These are phyloP conservation scores for Synanceia verrucosa DNA, from an alignment of 2,797 vertebrate genomes.

Conservation along the genomic window DNA sequence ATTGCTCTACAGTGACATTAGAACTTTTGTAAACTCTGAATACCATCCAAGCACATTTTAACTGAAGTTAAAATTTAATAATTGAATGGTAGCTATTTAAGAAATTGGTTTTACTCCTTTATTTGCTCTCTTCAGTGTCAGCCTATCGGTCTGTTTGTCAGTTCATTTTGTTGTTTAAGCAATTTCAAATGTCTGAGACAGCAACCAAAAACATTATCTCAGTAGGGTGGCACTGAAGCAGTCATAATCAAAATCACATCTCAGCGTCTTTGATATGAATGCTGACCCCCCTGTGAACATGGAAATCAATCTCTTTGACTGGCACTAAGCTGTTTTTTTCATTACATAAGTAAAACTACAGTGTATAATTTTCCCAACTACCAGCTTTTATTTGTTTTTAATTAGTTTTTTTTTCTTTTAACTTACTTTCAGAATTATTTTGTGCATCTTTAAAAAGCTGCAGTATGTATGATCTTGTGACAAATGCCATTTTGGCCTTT, in stretches of 20 bases:
- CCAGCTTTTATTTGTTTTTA: slow-evolving; percentile 36
- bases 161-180: slow-evolving; percentile 69
- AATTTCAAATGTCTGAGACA: slow-evolving; percentile 69
- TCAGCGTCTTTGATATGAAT: slow-evolving; percentile 80
- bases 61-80: slow-evolving; percentile 32
- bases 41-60: slow-evolving; percentile 28
- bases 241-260: slow-evolving; percentile 84
- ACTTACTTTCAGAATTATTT: slow-evolving; percentile 27
- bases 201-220: slow-evolving; percentile 77
- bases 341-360: slow-evolving; percentile 66
- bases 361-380: slow-evolving; percentile 58
- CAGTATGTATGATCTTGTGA: slow-evolving; percentile 17
- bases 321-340: slow-evolving; percentile 63
- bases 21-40: slow-evolving; percentile 59
- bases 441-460: slow-evolving; percentile 12
- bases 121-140: slow-evolving; percentile 29
- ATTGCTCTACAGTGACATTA: slow-evolving; percentile 50
- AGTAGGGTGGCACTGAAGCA: slow-evolving; percentile 78
- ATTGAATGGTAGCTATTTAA: slow-evolving; percentile 47
- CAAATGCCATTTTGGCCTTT: neutral
- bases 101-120: slow-evolving; percentile 31
- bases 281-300: slow-evolving; percentile 79
- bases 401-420: slow-evolving; percentile 37
- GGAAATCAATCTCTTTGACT: slow-evolving; percentile 85
- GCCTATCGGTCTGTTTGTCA: slow-evolving; percentile 47